These are phyloP conservation scores for Druceiella hillmani DNA, from an alignment of 2,888 invertebrate genomes.

Conservation along the genomic window DNA sequence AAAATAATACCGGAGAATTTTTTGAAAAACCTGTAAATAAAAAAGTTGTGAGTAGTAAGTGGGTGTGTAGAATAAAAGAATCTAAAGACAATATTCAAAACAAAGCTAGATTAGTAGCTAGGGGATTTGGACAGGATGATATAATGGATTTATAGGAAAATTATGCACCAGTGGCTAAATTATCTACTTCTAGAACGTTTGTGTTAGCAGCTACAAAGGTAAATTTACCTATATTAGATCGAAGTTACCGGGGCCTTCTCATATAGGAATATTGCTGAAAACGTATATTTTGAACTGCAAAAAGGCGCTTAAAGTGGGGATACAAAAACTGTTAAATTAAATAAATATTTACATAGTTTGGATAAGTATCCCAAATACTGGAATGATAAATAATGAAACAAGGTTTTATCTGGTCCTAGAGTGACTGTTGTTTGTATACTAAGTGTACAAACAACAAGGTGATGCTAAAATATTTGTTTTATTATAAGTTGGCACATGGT, in stretches of 20 bases:
- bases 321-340: constrained; percentile 18
- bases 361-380: constrained; percentile 22
- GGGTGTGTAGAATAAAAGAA: constrained; percentile 25
- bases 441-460: constrained; percentile 14
- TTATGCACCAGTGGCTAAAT: constrained; percentile 21
- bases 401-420: constrained; percentile 19
- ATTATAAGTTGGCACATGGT: constrained; percentile 20
- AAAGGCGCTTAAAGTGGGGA: constrained; percentile 14
- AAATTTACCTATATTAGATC: constrained; percentile 12
- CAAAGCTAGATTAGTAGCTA: constrained; percentile 25
- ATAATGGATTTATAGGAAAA: constrained; percentile 11
- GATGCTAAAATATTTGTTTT: constrained; percentile 16
- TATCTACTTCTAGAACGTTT: constrained; percentile 20
- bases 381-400: constrained; percentile 21
- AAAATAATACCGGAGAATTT: constrained; percentile 21
- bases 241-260: constrained; percentile 21
- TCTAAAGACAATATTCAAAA: constrained; percentile 12
- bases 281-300: constrained; percentile 18
- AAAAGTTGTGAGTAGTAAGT: constrained; percentile 22
- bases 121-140: constrained; percentile 23
- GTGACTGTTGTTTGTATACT: constrained; percentile 20
- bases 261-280: constrained; percentile 17
- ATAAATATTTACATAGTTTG: constrained; percentile 17
- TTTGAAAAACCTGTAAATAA: constrained; percentile 12
- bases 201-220: constrained; percentile 16